These are phyloP conservation scores for Chlamydotis undulata DNA, from an alignment of 2,113 vertebrate species.

Conservation along the genomic window DNA sequence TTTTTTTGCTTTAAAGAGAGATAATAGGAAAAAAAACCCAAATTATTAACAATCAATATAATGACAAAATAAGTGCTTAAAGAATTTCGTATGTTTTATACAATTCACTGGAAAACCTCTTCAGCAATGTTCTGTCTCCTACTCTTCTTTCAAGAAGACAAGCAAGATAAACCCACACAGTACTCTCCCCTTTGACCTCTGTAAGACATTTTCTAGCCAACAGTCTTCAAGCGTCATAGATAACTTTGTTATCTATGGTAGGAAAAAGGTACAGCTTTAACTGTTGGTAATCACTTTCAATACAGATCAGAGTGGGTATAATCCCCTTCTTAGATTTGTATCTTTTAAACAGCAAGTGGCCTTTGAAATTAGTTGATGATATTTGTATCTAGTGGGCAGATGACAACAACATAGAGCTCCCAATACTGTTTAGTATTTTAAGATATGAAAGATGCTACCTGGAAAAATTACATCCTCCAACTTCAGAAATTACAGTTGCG, in stretches of 20 bases:
- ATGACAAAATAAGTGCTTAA: not conserved
- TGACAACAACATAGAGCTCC: not conserved
- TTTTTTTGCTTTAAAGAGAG: not conserved
- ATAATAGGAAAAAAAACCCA: not conserved
- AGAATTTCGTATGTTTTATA: not conserved
- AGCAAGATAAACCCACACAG: not conserved
- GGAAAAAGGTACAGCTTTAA: not conserved
- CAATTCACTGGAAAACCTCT: not conserved
- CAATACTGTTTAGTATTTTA: not conserved
- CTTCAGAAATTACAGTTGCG: not conserved
- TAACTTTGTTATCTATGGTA: not conserved
- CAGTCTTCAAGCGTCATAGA: not conserved
- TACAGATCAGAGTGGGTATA: not conserved
- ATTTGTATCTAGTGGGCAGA: not conserved
- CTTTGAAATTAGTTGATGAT: not conserved
- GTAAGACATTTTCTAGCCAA: not conserved
- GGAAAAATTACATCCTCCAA: not conserved
- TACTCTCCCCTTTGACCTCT: not conserved
- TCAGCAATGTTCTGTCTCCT: not conserved
- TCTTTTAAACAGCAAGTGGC: not conserved
- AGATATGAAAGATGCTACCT: not conserved
- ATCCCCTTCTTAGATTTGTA: not conserved
- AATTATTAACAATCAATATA: not conserved
- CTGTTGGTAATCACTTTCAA: not conserved
- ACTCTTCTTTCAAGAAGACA: slow-evolving; percentile 3